Percentiles rank a stretch among this genome's conserved stretches.
Evolutionary conservation across 2,797 vertebrate genomes (phyloP).

Genomic region (Platyrinchus mystaceus): DNA sequence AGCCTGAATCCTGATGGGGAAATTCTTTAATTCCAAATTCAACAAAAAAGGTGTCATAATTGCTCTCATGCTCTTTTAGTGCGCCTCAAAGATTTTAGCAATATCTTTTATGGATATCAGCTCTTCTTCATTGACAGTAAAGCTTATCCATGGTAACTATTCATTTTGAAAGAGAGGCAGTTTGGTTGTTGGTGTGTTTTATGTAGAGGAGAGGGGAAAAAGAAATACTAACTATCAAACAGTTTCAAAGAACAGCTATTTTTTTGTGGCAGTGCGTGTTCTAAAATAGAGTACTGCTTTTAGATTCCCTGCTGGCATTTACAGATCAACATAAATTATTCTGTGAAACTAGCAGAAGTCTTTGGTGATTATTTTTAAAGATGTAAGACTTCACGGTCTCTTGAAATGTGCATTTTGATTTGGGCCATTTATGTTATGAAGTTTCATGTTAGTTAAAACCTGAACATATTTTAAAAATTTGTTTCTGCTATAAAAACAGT

Average conservation of each 20-base stretch:
- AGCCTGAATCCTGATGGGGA: background rate
- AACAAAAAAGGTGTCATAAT: background rate
- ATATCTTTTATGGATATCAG: background rate
- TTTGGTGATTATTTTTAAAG: conserved; percentile 27
- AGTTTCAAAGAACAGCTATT: background rate
- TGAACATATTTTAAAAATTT: background rate
- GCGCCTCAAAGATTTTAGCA: background rate
- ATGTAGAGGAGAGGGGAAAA: background rate
- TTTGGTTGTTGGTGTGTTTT: background rate
- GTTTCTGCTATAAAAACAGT: background rate
- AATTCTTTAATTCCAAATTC: background rate
- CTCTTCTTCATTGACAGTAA: background rate
- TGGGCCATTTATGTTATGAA: background rate
- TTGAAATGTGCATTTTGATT: background rate
- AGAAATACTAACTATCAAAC: background rate
- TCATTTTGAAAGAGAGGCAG: background rate
- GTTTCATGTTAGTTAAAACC: background rate
- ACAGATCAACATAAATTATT: conserved; percentile 17
- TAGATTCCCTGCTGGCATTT: conserved; percentile 23
- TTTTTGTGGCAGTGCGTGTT: background rate
- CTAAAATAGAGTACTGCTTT: conserved; percentile 10
- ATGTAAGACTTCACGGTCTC: background rate
- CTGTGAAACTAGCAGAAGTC: background rate
- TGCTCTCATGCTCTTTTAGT: background rate
- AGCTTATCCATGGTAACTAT: background rate